These are phyloP conservation scores for Drosophila fulvimacula DNA, from an alignment of 2,888 invertebrate genomes.

Conservation along the genomic window DNA sequence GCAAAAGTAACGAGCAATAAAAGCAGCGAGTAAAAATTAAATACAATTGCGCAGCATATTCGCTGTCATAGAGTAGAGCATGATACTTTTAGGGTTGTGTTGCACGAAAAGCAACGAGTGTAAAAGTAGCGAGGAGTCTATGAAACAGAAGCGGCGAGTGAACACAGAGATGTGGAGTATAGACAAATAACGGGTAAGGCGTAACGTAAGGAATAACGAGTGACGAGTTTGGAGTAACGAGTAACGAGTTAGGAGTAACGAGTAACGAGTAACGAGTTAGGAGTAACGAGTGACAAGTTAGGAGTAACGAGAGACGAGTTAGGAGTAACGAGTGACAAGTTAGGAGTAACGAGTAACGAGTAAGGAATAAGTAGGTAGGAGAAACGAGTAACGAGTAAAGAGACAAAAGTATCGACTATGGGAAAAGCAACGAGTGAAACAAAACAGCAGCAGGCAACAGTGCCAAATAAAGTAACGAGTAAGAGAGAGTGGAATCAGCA, in stretches of 20 bases:
- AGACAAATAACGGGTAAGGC: not conserved
- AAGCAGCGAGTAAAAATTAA: not conserved
- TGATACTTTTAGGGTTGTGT: too few species aligned
- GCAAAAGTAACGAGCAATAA: slow-evolving; percentile 2
- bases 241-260: too few species aligned
- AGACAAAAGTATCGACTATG: not conserved
- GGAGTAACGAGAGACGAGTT: too few species aligned
- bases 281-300: too few species aligned
- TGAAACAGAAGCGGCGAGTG: not conserved
- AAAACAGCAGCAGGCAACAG: not conserved
- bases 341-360: too few species aligned
- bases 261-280: too few species aligned
- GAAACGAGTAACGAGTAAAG: slow-evolving; percentile 4
- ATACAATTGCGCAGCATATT: not conserved
- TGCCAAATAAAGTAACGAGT: too few species aligned
- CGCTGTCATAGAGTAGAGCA: not conserved
- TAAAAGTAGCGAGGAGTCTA: not conserved
- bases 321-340: too few species aligned
- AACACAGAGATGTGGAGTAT: not conserved
- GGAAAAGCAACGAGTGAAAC: not conserved
- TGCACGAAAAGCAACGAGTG: not conserved
- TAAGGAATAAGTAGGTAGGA: too few species aligned
- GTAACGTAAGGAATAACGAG: too few species aligned
- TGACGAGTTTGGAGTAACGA: too few species aligned
- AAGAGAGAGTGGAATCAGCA: not conserved